Evolutionary conservation across 2,888 invertebrate species (phyloP).

Genomic region (Hirtodrosophila histrioides): DNA sequence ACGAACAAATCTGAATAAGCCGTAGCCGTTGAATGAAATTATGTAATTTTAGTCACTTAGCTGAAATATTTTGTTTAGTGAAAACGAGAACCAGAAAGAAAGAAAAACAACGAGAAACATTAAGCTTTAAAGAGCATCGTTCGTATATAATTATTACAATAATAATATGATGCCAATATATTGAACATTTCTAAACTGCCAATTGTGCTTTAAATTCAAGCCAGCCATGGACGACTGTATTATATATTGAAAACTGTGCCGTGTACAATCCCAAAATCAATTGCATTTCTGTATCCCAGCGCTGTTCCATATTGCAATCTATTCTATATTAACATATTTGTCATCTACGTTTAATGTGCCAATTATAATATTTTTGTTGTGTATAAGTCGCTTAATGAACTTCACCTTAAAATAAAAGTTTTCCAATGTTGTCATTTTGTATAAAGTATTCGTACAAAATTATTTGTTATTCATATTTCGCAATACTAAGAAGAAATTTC

Average conservation of each 20-base stretch:
- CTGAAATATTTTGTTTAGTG: slow-evolving; percentile 75
- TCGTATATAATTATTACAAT: slow-evolving; percentile 38
- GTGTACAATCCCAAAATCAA: slow-evolving; percentile 43
- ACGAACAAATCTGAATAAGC: slow-evolving; percentile 58
- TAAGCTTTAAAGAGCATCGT: slow-evolving; percentile 65
- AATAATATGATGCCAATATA: slow-evolving; percentile 43
- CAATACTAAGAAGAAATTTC: slow-evolving; percentile 75
- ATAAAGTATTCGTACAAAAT: slow-evolving; percentile 32
- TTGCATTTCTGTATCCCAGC: slow-evolving; percentile 49
- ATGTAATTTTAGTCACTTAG: slow-evolving; percentile 77
- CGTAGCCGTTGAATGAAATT: slow-evolving; percentile 76
- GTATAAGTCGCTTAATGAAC: slow-evolving; percentile 69
- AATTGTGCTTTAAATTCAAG: slow-evolving; percentile 68
- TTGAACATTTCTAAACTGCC: slow-evolving; percentile 64
- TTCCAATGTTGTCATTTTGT: slow-evolving; percentile 78
- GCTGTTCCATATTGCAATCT: slow-evolving; percentile 46
- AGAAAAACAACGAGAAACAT: slow-evolving; percentile 28
- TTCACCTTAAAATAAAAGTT: slow-evolving; percentile 69
- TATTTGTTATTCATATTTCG: slow-evolving; percentile 69
- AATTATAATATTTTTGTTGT: slow-evolving; percentile 64
- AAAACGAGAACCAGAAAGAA: slow-evolving; percentile 33
- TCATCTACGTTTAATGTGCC: slow-evolving; percentile 78
- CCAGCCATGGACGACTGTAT: slow-evolving; percentile 76
- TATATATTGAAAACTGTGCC: slow-evolving; percentile 68
- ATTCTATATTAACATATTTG: slow-evolving; percentile 68